Evolutionary conservation across 2,113 vertebrate genomes (phyloP).

Genomic region (Amphiprion percula): DNA sequence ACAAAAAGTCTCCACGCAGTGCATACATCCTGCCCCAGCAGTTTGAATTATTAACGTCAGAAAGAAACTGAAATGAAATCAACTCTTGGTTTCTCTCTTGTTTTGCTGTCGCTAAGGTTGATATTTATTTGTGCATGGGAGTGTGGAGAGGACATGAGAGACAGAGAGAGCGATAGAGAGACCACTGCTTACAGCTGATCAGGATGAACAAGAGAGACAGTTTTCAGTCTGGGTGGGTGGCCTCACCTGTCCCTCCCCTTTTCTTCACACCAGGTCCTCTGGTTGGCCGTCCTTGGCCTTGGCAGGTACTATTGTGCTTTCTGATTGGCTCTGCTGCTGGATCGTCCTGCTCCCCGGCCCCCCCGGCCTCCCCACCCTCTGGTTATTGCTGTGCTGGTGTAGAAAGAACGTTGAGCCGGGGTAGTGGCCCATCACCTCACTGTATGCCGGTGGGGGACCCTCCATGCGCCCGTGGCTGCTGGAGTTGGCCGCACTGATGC

Average conservation of each 20-base stretch:
- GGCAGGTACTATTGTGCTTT: constrained; percentile 92
- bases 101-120: constrained; percentile 65
- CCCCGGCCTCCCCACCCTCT: constrained; percentile 61
- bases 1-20: constrained; percentile 55
- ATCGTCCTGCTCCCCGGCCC: constrained; percentile 85
- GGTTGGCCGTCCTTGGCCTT: constrained; percentile 90
- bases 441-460: constrained; percentile 95
- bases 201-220: constrained; percentile 49
- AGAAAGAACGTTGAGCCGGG: constrained; percentile 92
- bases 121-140: constrained; percentile 82
- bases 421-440: constrained; percentile 95
- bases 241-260: constrained; percentile 10
- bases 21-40: constrained; percentile 58
- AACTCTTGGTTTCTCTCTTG: constrained; percentile 83
- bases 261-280: constrained; percentile 89
- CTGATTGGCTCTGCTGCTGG: constrained; percentile 89
- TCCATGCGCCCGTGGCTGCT: constrained; percentile 92
- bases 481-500: constrained; percentile 93
- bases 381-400: constrained; percentile 93
- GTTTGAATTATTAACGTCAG: constrained; percentile 72
- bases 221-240: constrained; percentile 42
- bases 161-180: constrained; percentile 51
- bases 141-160: constrained; percentile 73
- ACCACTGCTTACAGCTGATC: constrained; percentile 47
- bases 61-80: constrained; percentile 86